A percentile compares a stretch with the other conserved stretches of the same genome.
phyloP scores from a whole-genome alignment of 2,797 vertebrate species.

The Mus minutoides region DNA sequence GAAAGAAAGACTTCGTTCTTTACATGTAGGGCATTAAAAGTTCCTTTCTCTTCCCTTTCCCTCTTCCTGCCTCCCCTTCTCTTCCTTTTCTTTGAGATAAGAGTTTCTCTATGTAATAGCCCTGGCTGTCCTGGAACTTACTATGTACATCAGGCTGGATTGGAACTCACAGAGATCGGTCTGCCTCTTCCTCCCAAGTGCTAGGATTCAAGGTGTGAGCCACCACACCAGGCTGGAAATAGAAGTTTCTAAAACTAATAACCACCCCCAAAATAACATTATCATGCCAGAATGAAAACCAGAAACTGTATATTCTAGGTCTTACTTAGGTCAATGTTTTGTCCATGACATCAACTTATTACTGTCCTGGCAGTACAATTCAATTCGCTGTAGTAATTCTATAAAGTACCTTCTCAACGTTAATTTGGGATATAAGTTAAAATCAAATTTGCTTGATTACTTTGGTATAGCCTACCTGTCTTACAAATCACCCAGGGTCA shows the following conservation, averaged over 20 bases:
- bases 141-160: background rate
- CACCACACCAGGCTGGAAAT: background rate
- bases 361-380: background rate
- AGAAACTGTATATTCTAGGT: background rate
- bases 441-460: background rate
- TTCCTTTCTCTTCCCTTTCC: background rate
- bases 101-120: background rate
- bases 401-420: background rate
- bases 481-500: background rate
- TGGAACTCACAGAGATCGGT: background rate
- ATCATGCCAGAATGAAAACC: background rate
- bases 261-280: background rate
- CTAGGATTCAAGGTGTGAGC: background rate
- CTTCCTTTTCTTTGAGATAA: background rate
- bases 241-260: background rate
- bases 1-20: background rate
- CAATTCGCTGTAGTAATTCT: background rate
- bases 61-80: background rate
- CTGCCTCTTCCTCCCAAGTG: background rate
- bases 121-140: background rate
- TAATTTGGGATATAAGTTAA: conserved; percentile 38
- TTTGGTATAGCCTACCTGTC: background rate
- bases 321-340: background rate
- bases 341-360: background rate
- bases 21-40: background rate